Percentiles rank a stretch among this genome's conserved stretches.
Evolutionary conservation across 2,797 vertebrate genomes (phyloP).

Genomic region (Pangasius mekongensis): DNA sequence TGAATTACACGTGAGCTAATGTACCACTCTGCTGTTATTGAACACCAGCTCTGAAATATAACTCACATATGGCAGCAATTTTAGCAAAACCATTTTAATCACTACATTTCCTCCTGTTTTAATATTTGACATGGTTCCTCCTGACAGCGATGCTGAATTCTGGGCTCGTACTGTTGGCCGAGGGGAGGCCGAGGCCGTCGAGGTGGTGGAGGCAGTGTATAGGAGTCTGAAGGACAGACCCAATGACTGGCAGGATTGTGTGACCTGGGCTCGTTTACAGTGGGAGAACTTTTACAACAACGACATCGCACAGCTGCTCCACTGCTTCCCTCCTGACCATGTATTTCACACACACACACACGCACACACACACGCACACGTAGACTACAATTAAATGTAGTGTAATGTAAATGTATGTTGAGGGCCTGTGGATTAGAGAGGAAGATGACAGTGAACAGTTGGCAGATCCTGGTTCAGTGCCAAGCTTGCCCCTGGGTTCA

Average conservation of each 20-base stretch:
- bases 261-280: slow-evolving; percentile 80
- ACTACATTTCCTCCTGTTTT: background rate
- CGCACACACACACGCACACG: background rate
- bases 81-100: background rate
- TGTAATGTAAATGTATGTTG: background rate
- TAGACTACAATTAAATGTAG: background rate
- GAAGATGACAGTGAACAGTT: slow-evolving; percentile 15
- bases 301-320: slow-evolving; percentile 78
- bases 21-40: background rate
- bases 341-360: slow-evolving; percentile 67
- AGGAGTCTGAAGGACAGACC: slow-evolving; percentile 74
- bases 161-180: slow-evolving; percentile 60
- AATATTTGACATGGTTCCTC: slow-evolving; percentile 18
- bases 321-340: slow-evolving; percentile 73
- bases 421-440: background rate
- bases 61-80: too few relatives aligned
- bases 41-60: background rate
- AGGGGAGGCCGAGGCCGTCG: slow-evolving; percentile 67
- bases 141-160: slow-evolving; percentile 75
- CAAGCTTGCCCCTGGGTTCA: background rate
- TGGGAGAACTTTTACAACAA: slow-evolving; percentile 83
- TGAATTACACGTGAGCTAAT: background rate
- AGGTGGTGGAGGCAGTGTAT: slow-evolving; percentile 71
- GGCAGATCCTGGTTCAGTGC: background rate
- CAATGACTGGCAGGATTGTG: slow-evolving; percentile 78